A percentile compares a stretch with the other conserved stretches of the same genome.
Conservation (phyloP, 2,888 invertebrate species). For the Melanargia galathea region DNA sequence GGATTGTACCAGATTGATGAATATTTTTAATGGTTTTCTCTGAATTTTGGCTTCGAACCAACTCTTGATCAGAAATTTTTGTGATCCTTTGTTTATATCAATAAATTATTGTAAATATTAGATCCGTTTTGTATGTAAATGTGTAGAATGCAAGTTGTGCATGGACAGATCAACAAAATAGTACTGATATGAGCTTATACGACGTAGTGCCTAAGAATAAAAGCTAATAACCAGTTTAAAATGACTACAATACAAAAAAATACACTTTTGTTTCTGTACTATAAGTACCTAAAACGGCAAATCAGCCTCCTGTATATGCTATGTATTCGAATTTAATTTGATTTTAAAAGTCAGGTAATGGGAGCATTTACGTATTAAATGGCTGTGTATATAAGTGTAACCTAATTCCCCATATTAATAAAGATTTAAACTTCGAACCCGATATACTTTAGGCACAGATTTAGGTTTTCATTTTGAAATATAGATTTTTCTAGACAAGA, state of each 20-base stretch:
- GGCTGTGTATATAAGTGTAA: constrained; percentile 39
- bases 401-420: constrained; percentile 31
- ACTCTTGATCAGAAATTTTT: constrained; percentile 33
- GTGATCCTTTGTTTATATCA: constrained; percentile 38
- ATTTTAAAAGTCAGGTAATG: constrained; percentile 27
- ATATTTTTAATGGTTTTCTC: background rate
- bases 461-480: too few species aligned
- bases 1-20: too few species aligned
- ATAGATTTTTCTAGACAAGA: too few species aligned
- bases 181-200: constrained; percentile 86
- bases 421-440: constrained; percentile 18
- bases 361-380: constrained; percentile 39
- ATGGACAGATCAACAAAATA: constrained; percentile 76
- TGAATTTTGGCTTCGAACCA: constrained; percentile 1
- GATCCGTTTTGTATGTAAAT: constrained; percentile 71
- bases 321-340: constrained; percentile 9
- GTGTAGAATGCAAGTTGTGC: constrained; percentile 74
- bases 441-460: too few species aligned
- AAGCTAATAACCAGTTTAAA: constrained; percentile 69
- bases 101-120: constrained; percentile 63
- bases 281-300: constrained; percentile 5
- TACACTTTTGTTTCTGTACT: constrained; percentile 12
- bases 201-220: constrained; percentile 85
- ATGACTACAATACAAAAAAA: constrained; percentile 31
- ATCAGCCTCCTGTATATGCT: constrained; percentile 3